Evolutionary conservation across 2,888 invertebrate species (phyloP), one percentile per base, ranked within the genome.

Genomic region (Athalia rosae): DNA sequence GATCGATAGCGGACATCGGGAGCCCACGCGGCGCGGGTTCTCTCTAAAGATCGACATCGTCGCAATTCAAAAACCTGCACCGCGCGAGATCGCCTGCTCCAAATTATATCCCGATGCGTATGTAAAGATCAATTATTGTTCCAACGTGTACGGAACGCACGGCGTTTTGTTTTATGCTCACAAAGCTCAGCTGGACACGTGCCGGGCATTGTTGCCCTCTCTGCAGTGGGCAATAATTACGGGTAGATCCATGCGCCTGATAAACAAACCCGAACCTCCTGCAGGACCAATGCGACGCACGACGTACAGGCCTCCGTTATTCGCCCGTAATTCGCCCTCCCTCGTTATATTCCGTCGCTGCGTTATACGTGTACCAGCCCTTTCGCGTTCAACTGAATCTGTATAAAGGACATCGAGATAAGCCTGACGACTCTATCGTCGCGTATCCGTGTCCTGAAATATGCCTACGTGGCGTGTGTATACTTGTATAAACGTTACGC

Each of bases 191-290:
- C 78, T 79, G 81, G 78, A 78, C 86, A 86, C 86, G 86, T 87
- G 88, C 80, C 80, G 81, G 79, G 84, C 82, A 83, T 85, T 85
- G 83, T 84, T 80, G 79, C 80, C 77, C 77, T 82, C 84, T 86
- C 88, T 84, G 88, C 82, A 82, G 86, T 83, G 85, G 83, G 84
- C 79, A 82, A 84, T 87, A 88, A 88, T 89, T 89, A 86, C 85
- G 80, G 77, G 79, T 28, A 83, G 87, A 87, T 86, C 82, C 83
- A 80, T 83, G 82, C 81, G 80, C 76, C 77, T 79, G 86, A 85
- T 85, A 85, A 81, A 73, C 64, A 45, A 50, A 61, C 74, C 74
- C n/a, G 50, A n/a, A n/a, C n/a, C n/a, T 28, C 28, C 28, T 28
- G 28, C 28, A 28, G 28, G 28, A 28, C 28, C 28, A 28, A 28